Percentiles rank a stretch among this genome's conserved stretches.
Conservation (phyloP, 2,797 vertebrate species). For the Tiaroga cobitis region DNA sequence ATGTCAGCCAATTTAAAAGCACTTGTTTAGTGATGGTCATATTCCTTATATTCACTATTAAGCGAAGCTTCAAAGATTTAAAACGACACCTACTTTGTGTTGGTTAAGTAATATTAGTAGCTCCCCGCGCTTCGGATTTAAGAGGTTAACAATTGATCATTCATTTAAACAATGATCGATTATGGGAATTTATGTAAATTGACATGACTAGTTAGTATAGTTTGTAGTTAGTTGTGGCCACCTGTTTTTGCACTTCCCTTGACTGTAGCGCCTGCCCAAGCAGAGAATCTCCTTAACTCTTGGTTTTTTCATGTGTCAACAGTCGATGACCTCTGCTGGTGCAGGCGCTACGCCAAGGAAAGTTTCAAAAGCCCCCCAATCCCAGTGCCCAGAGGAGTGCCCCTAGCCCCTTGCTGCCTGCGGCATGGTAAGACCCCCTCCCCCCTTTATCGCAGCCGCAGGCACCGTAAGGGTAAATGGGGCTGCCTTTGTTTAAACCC, state of each 20-base stretch:
- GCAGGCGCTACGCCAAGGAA: conserved; percentile 71
- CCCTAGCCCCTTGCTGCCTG: conserved; percentile 68
- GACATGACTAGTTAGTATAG: not conserved
- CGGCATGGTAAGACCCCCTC: conserved; percentile 65
- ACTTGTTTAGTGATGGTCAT: not conserved
- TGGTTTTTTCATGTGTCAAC: conserved; percentile 71
- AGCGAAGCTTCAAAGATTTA: not conserved
- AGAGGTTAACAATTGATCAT: not conserved
- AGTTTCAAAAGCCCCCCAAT: conserved; percentile 64
- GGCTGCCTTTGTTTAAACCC: conserved; percentile 68
- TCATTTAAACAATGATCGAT: not conserved
- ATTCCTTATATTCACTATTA: not conserved
- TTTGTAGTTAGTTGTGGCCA: conserved; percentile 4
- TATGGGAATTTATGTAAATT: not conserved
- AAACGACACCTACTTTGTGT: not conserved
- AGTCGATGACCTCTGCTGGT: conserved; percentile 72
- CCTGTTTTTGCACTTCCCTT: conserved; percentile 56
- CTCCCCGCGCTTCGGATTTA: not conserved
- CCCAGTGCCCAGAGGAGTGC: conserved; percentile 65
- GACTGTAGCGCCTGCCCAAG: conserved; percentile 67
- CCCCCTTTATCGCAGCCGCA: conserved; percentile 35
- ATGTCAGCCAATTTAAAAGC: not conserved
- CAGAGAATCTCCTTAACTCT: conserved; percentile 70
- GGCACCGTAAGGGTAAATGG: conserved; percentile 52
- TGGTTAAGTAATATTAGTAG: not conserved